Evolutionary conservation across 1,140 invertebrate species (phyloP), one percentile per base, ranked within the genome.

Genomic region (Heliconius melpomene): DNA sequence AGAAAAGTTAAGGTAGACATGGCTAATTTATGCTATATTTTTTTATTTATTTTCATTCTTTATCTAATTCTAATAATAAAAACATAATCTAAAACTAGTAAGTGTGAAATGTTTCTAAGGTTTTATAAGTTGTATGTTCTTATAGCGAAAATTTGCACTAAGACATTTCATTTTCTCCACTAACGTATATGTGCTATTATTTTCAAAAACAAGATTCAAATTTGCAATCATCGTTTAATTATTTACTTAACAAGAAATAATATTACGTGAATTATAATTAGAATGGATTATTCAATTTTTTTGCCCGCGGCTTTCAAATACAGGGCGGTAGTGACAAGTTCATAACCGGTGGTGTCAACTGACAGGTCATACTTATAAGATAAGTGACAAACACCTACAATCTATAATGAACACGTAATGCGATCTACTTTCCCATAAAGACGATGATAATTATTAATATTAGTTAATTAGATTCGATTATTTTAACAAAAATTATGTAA

Each of bases 241-340:
- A 57, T n/a, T 57, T 23, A 57, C 60, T 26, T 23, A 29, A 66
- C 60, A 26, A 26, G 60, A n/a, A n/a, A n/a, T n/a, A n/a, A n/a
- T 66, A 29, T 66, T 60, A 60, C 40, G 13, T 46, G 40, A 57
- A 57, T 8, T 66, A 29, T 66, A 66, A 66, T 66, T 66, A 66
- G 23, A 9, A 66, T 66, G n/a, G 60, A 66, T 66, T 66, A 66
- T 66, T 66, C 23, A 66, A 66, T 29, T 66, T 13, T 26, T 66
- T 66, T 66, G 60, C 60, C 60, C 23, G 23, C 60, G 23, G 60
- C 60, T 26, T 8, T 66, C 60, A 3, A 66, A 29, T 66, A 66
- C 11, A 26, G 23, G 60, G 60, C 60, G 60, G 26, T 66, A 5
- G n/a, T 66, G 60, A 16, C 60, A 23, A n/a, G 60, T 66, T 66